Conservation (phyloP, 2,113 vertebrate genomes). For the Dolichallabes microphthalmus region DNA sequence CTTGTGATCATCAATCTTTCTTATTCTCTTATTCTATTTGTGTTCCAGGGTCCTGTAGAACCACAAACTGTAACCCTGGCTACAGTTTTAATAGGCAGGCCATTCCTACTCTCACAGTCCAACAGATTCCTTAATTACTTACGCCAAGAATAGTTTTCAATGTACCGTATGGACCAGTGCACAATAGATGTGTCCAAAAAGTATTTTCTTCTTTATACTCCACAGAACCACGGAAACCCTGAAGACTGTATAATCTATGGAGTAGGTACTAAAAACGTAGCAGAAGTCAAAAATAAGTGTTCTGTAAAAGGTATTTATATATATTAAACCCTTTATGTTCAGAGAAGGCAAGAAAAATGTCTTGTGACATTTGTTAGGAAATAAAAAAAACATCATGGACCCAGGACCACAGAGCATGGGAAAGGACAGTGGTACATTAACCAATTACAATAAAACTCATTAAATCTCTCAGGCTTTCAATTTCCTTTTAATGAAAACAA, state of each 20-base stretch:
- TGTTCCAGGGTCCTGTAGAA: background rate
- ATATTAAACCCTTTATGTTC: constrained; percentile 23
- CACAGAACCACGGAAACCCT: constrained; percentile 34
- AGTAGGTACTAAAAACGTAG: background rate
- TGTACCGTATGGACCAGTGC: background rate
- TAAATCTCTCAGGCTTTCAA: constrained; percentile 50
- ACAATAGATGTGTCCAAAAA: constrained; percentile 13
- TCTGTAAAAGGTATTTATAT: background rate
- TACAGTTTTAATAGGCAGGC: background rate
- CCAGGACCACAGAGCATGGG: constrained; percentile 53
- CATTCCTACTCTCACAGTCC: constrained; percentile 25
- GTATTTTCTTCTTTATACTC: constrained; percentile 3
- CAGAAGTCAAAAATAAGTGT: constrained; percentile 18
- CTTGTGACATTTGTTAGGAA: background rate
- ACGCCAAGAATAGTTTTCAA: constrained; percentile 20
- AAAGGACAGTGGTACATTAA: constrained; percentile 57
- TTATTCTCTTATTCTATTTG: background rate
- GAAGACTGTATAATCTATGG: background rate
- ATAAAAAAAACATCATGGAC: background rate
- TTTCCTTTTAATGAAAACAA: constrained; percentile 27
- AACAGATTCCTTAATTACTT: constrained; percentile 27
- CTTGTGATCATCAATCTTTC: constrained; percentile 1
- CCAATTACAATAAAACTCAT: constrained; percentile 53
- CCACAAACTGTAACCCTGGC: constrained; percentile 16
- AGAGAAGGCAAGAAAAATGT: constrained; percentile 23